Base-by-base conservation (phyloP, 1,140 invertebrate genomes). In the Zaprionus nigranus region DNA sequence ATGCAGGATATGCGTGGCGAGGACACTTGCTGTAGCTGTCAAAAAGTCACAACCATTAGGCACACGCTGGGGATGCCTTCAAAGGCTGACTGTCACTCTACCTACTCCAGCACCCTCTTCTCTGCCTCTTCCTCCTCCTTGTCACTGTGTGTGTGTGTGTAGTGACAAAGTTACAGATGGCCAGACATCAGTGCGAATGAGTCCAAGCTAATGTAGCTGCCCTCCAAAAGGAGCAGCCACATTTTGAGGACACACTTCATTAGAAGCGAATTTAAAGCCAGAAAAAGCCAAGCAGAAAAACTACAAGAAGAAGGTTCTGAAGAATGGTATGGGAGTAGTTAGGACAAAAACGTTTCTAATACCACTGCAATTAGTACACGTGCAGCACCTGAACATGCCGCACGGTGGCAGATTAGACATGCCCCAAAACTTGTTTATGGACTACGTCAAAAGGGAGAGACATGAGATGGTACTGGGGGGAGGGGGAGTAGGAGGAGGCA, bases 1-100 rank as follows among this genome's bases (percentile, higher is more conserved):
- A 13, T 13, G 22, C 17, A 24, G 22, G 46, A 51, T 24, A 51
- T 51, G 46, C 46, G 46, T 51, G 46, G 64, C 72, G 43, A 62
- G 67, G 61, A 70, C 46, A 79, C 74, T 78, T 73, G 61, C 60
- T n/a, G 64, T 26, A 54, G 81, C 88, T 91, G 88, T 91, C 88
- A 91, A 91, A 91, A 91, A 91, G 88, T 91, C 88, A 85, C 71
- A 88, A 64, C 88, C 88, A 91, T 91, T 91, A 91, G 83, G 75
- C 86, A 78, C 79, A 88, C 63, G 49, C 56, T 53, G 75, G 43
- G 60, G 54, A 73, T 54, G 46, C 34, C 46, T 51, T 24, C 20
- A 20, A 51, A 49, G 11, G 46, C 46, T 51, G 46, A 24, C 46
- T 12, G 22, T 22, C 46, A 12, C 20, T 12, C 43, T 6, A 2